phyloP scores from a whole-genome alignment of 1,140 invertebrate genomes.

The Stegodyphus mimosarum region DNA sequence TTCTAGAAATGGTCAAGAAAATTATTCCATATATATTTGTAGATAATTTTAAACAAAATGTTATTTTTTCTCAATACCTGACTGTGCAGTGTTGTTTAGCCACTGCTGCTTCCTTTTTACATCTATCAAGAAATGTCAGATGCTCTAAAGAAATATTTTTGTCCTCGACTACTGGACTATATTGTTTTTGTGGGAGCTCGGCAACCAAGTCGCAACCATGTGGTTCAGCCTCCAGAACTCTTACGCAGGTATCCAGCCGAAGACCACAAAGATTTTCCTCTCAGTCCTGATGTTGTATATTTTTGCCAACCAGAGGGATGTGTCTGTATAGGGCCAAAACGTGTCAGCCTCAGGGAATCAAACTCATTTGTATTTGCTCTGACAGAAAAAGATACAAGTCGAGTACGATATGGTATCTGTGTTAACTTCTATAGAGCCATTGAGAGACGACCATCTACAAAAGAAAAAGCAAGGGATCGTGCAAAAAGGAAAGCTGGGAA shows the following conservation, averaged over 20 bases:
- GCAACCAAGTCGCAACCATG: constrained; percentile 54
- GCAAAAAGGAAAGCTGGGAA: constrained; percentile 65
- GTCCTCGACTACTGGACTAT: constrained; percentile 84
- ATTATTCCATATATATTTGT: constrained; percentile 48
- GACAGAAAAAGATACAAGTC: constrained; percentile 98
- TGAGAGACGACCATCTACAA: constrained; percentile 72
- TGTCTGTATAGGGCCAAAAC: constrained; percentile 86
- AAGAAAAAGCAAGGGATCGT: constrained; percentile 53
- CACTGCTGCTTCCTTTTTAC: constrained; percentile 26
- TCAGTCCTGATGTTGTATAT: constrained; percentile 97
- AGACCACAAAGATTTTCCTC: constrained; percentile 94
- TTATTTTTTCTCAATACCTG: constrained; percentile 48
- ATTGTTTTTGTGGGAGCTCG: constrained; percentile 94
- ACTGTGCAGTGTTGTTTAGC: constrained; percentile 29
- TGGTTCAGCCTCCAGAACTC: constrained; percentile 83
- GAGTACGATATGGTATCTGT: constrained; percentile 87
- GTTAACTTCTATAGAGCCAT: constrained; percentile 97
- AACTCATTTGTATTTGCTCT: constrained; percentile 98
- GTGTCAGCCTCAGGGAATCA: constrained; percentile 85
- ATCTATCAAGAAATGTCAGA: constrained; percentile 62
- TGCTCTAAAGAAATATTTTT: constrained; percentile 70
- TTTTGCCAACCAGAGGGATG: constrained; percentile 99
- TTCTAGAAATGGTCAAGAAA: constrained; percentile 10
- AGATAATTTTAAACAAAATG: constrained; percentile 54
- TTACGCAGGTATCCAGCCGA: constrained; percentile 96